These are phyloP conservation scores for Helicolenus hilgendorfi DNA, from an alignment of 2,797 vertebrate genomes.

Conservation along the genomic window DNA sequence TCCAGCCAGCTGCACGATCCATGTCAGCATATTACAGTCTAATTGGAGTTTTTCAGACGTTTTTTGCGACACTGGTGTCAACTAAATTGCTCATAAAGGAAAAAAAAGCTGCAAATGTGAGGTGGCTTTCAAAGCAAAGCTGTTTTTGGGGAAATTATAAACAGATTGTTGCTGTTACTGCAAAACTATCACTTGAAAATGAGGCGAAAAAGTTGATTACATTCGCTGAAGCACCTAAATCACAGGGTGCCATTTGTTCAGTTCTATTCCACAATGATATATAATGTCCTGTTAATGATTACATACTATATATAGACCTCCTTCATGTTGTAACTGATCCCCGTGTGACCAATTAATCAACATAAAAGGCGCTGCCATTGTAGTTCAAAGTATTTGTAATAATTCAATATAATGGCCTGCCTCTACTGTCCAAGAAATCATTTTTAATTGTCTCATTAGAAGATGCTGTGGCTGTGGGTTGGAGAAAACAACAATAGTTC, in stretches of 20 bases:
- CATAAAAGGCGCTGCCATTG: constrained; percentile 70
- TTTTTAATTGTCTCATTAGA: constrained; percentile 88
- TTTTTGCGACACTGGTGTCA: constrained; percentile 5
- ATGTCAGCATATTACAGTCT: constrained; percentile 35
- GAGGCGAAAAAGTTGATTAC: constrained; percentile 24
- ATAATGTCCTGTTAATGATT: constrained; percentile 64
- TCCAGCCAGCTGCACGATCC: constrained; percentile 19
- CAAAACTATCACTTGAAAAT: constrained; percentile 1
- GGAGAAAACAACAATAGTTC: constrained; percentile 80
- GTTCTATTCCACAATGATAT: constrained; percentile 42
- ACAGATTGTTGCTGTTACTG: constrained; percentile 33
- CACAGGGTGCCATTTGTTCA: constrained; percentile 35
- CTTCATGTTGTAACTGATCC: constrained; percentile 76
- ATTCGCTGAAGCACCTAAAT: constrained; percentile 2
- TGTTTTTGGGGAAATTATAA: constrained; percentile 23
- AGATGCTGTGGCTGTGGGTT: constrained; percentile 58
- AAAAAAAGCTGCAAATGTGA: neutral
- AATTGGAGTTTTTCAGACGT: constrained; percentile 38
- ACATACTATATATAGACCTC: constrained; percentile 70
- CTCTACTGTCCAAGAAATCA: constrained; percentile 83
- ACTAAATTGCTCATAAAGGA: constrained; percentile 26
- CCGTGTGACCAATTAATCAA: constrained; percentile 86
- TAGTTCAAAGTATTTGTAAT: constrained; percentile 84
- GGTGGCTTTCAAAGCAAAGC: constrained; percentile 35
- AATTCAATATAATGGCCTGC: constrained; percentile 77